A percentile compares a stretch with the other conserved stretches of the same genome.
Conservation (phyloP, 2,113 vertebrate species). For the Lophotis ruficrista region DNA sequence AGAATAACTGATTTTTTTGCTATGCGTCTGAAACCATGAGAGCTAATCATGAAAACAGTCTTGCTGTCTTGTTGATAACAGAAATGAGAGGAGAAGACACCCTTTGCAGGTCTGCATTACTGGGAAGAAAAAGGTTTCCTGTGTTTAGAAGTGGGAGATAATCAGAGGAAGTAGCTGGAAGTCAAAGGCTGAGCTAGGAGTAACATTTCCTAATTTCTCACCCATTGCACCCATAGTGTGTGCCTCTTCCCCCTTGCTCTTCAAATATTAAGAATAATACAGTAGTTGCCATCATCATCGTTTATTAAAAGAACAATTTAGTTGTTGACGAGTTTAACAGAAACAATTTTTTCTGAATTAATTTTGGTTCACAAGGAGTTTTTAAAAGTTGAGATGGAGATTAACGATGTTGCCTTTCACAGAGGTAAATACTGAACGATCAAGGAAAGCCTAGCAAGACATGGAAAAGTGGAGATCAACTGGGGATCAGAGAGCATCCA, state of each 20-base stretch:
- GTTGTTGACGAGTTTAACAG: background rate
- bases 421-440: background rate
- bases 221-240: background rate
- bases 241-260: background rate
- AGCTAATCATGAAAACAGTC: background rate
- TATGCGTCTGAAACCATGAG: background rate
- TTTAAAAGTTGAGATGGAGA: background rate
- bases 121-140: background rate
- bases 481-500: background rate
- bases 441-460: background rate
- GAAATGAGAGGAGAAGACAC: background rate
- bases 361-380: background rate
- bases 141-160: background rate
- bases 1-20: background rate
- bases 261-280: background rate
- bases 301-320: background rate
- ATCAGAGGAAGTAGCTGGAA: background rate
- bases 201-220: background rate
- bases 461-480: background rate
- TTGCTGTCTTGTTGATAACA: background rate
- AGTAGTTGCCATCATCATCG: background rate
- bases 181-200: background rate
- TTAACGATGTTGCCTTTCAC: background rate
- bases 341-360: background rate
- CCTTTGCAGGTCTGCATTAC: background rate